phyloP scores from a whole-genome alignment of 2,888 invertebrate genomes.

The Dione juno region DNA sequence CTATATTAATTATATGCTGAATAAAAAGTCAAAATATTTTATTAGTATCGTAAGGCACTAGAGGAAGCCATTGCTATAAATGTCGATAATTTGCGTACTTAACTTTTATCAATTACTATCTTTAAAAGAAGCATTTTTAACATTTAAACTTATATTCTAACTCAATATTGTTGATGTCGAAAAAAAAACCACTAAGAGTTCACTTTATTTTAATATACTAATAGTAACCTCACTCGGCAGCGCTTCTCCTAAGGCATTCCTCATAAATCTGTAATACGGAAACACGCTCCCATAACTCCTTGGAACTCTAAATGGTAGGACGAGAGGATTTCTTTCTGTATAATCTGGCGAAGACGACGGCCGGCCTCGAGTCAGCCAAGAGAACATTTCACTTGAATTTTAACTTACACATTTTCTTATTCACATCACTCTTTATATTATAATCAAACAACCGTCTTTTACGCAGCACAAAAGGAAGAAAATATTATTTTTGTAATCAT shows the following conservation, averaged over 20 bases:
- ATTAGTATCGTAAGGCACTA: neutral
- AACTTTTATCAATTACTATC: neutral
- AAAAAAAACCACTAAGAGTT: too few relatives aligned
- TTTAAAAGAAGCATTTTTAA: neutral
- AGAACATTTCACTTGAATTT: constrained; percentile 56
- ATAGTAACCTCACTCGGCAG: constrained; percentile 64
- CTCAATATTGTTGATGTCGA: too few relatives aligned
- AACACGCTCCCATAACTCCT: constrained; percentile 85
- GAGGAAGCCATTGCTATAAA: neutral
- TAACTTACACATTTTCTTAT: constrained; percentile 56
- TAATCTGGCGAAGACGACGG: constrained; percentile 58
- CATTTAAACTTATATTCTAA: too few relatives aligned
- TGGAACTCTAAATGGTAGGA: constrained; percentile 71
- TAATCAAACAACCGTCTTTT: constrained; percentile 19
- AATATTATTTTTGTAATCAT: constrained; percentile 44
- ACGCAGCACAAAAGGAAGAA: constrained; percentile 31
- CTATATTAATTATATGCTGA: too few relatives aligned
- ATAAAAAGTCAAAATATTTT: neutral
- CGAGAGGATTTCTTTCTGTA: constrained; percentile 68
- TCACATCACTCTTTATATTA: constrained; percentile 49
- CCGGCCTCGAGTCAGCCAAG: constrained; percentile 58
- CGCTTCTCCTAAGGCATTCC: constrained; percentile 71
- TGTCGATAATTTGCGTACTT: neutral
- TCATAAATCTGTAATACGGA: constrained; percentile 85
- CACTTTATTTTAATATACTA: neutral